phyloP scores from a whole-genome alignment of 2,888 invertebrate species.

The Ctenicera cuprea region DNA sequence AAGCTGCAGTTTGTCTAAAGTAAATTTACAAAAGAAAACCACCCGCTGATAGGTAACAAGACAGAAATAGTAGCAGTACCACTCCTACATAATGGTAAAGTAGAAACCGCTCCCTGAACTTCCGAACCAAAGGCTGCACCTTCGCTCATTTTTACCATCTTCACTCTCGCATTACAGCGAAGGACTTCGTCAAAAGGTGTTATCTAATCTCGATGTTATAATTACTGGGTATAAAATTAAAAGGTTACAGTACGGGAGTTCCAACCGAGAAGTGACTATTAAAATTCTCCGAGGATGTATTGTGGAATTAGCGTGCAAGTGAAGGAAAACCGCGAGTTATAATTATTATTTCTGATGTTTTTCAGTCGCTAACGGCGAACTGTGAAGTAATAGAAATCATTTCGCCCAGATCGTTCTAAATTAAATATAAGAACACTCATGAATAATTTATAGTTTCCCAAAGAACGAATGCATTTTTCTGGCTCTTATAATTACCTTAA shows the following conservation, averaged over 20 bases:
- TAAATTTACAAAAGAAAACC: conserved; percentile 35
- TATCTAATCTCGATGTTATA: conserved; percentile 29
- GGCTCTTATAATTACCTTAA: background rate
- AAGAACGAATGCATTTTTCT: background rate
- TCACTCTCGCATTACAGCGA: conserved; percentile 21
- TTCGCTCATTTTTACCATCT: conserved; percentile 43
- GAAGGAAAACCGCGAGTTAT: conserved; percentile 19
- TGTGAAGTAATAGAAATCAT: conserved; percentile 23
- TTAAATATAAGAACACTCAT: conserved; percentile 17
- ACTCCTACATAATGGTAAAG: conserved; percentile 49
- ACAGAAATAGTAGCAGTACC: conserved; percentile 49
- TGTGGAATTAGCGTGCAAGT: conserved; percentile 15
- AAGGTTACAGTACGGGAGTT: conserved; percentile 26
- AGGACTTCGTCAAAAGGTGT: conserved; percentile 17
- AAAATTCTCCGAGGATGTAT: conserved; percentile 26
- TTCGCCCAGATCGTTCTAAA: conserved; percentile 24
- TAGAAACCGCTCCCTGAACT: conserved; percentile 49
- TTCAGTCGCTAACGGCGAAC: conserved; percentile 22
- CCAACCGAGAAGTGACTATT: conserved; percentile 10
- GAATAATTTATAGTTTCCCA: conserved; percentile 14
- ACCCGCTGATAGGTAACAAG: conserved; percentile 46
- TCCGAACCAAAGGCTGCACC: conserved; percentile 51
- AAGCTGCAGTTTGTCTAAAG: conserved; percentile 27
- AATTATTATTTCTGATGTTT: conserved; percentile 17
- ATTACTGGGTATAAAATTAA: conserved; percentile 17